Evolutionary conservation across 1,140 invertebrate species (phyloP), one percentile per base, ranked within the genome.

Genomic region (Cephus cinctus): DNA sequence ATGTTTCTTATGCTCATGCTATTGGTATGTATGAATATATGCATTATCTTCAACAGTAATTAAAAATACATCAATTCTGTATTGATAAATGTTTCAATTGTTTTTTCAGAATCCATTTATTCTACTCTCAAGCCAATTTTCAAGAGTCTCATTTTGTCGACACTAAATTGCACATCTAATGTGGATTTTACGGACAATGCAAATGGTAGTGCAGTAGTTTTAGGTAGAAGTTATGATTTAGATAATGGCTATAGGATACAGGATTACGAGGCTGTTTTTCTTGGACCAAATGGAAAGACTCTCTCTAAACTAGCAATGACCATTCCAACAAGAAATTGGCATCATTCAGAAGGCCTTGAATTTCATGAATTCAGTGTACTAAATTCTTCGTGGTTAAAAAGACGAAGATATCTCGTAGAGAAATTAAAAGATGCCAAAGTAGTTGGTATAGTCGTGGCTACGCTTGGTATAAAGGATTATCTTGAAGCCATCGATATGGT

Each of bases 401-500:
- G 86, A 57, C 80, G 93, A 54, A 84, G 86, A 57, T 95, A 83
- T 65, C 79, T 94, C 31, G 81, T 94, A 12, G 94, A 97, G 76
- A 90, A 88, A 65, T 85, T 92, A 36, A 93, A 89, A 72, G 93
- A 96, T 80, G 90, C 92, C 0, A 80, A 84, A 57, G 86, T 85
- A 19, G 79, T 98, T 35, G 94, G 93, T 9, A 88, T 98, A 38
- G 80, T 98, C 12, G 85, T 95, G 6, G 93, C 90, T 49, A 96
- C 94, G 9, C 74, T 97, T 3, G 88, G 87, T 11, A 87, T 94
- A 4, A 78, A 85, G 31, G 84, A 90, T 60, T 96, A 93, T 64
- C 77, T 89, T 8, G 78, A 85, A 32, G 83, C 90, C 16, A 87
- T 96, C n/a, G 74, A 80, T 12, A 80, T 83, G 51, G 70, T 96